Percentiles rank a stretch among this genome's conserved stretches.
These are phyloP conservation scores for Pogonocherus hispidulus DNA, from an alignment of 2,888 invertebrate genomes.

Conservation along the genomic window DNA sequence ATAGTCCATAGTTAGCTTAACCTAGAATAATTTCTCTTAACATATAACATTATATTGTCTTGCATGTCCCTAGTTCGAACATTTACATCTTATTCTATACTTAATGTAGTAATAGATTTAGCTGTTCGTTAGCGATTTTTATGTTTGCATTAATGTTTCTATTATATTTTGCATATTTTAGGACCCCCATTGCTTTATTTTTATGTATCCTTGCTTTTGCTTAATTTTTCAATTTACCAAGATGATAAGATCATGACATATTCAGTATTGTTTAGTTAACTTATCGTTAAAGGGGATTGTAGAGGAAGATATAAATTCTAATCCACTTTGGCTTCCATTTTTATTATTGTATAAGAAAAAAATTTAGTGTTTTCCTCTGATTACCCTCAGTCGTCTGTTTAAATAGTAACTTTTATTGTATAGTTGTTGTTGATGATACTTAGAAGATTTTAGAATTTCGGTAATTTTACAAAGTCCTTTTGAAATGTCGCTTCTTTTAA, in stretches of 20 bases:
- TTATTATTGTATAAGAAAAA: slow-evolving; percentile 51
- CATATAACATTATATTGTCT: slow-evolving; percentile 66
- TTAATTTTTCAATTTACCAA: slow-evolving; percentile 44
- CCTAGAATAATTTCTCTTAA: slow-evolving; percentile 68
- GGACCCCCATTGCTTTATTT: slow-evolving; percentile 43
- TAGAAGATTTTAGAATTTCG: slow-evolving; percentile 49
- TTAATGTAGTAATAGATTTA: slow-evolving; percentile 66
- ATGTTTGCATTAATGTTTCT: slow-evolving; percentile 38
- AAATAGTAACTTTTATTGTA: slow-evolving; percentile 54
- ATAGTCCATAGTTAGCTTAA: slow-evolving; percentile 67
- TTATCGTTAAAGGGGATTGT: slow-evolving; percentile 48
- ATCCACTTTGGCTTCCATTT: slow-evolving; percentile 64
- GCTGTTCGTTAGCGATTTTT: slow-evolving; percentile 60
- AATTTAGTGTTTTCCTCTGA: slow-evolving; percentile 52
- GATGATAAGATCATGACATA: slow-evolving; percentile 56
- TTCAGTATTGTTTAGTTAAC: slow-evolving; percentile 48
- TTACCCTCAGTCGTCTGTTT: slow-evolving; percentile 47
- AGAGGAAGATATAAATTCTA: slow-evolving; percentile 55
- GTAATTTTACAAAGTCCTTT: slow-evolving; percentile 54
- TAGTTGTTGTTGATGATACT: slow-evolving; percentile 62
- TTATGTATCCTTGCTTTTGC: slow-evolving; percentile 49
- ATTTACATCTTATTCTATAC: slow-evolving; percentile 63
- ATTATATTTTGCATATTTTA: slow-evolving; percentile 36
- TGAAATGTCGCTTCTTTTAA: slow-evolving; percentile 51
- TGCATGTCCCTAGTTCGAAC: slow-evolving; percentile 67